Evolutionary conservation across 2,888 invertebrate genomes (phyloP).

Genomic region (Cynaeus angustus): DNA sequence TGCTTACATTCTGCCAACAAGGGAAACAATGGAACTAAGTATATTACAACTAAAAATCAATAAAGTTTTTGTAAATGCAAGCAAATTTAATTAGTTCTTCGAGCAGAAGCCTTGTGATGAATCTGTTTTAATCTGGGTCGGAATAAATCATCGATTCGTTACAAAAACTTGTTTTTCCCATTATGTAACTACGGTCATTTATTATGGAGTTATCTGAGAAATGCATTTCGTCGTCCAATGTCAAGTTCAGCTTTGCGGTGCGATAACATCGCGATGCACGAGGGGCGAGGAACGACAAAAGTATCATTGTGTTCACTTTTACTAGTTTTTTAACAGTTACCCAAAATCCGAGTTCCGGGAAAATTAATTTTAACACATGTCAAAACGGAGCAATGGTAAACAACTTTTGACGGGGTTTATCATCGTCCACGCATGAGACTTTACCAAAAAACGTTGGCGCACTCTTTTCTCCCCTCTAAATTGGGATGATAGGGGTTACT

Average conservation of each 20-base stretch:
- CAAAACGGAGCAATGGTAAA: slow-evolving; percentile 16
- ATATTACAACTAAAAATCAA: too few species aligned
- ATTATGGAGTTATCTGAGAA: slow-evolving; percentile 40
- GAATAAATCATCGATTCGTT: slow-evolving; percentile 19
- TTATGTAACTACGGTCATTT: slow-evolving; percentile 36
- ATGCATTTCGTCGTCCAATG: slow-evolving; percentile 39
- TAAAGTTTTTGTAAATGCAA: too few species aligned
- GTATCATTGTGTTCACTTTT: too few species aligned
- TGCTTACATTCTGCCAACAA: too few species aligned
- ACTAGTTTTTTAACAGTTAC: too few species aligned
- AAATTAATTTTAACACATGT: slow-evolving; percentile 19
- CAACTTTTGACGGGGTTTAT: slow-evolving; percentile 9
- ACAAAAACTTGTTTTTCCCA: slow-evolving; percentile 16
- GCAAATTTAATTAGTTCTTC: too few species aligned
- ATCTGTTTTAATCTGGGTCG: neutral
- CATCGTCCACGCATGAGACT: slow-evolving; percentile 1
- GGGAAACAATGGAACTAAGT: too few species aligned
- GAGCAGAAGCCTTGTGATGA: too few species aligned
- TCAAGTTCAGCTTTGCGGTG: slow-evolving; percentile 29
- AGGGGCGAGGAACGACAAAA: too few species aligned
- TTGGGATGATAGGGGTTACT: slow-evolving; percentile 11
- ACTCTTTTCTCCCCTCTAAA: slow-evolving; percentile 1
- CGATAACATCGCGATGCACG: slow-evolving; percentile 5
- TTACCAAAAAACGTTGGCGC: neutral
- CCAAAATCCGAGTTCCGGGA: neutral